A percentile compares a stretch with the other conserved stretches of the same genome.
phyloP scores from a whole-genome alignment of 2,888 invertebrate genomes.

The Stictocephala bisonia region DNA sequence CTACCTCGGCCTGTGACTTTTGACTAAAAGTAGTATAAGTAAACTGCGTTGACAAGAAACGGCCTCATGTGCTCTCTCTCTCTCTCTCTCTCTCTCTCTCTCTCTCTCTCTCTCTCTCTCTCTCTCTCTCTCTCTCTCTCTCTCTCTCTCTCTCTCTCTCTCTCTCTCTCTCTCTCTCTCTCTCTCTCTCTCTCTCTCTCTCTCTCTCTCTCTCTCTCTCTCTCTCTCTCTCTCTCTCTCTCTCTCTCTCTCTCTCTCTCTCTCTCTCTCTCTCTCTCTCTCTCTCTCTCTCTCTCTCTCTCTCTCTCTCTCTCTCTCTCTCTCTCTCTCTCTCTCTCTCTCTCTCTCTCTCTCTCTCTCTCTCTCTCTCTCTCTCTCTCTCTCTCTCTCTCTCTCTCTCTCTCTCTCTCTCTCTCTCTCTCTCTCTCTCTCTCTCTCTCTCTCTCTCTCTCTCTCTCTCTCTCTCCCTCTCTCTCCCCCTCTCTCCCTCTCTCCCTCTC shows the following conservation, averaged over 20 bases:
- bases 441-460: constrained; percentile 53
- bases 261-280: constrained; percentile 54
- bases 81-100: constrained; percentile 21
- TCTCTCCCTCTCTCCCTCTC: constrained; percentile 42
- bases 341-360: neutral
- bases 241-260: constrained; percentile 46
- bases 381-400: neutral
- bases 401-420: neutral
- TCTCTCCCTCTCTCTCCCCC: constrained; percentile 50
- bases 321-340: neutral
- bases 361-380: neutral
- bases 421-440: constrained; percentile 16
- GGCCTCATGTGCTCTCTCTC: too few species aligned
- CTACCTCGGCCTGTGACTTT: too few species aligned
- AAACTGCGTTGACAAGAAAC: too few species aligned
- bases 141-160: neutral
- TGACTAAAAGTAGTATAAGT: too few species aligned
- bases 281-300: constrained; percentile 4
- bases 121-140: neutral
- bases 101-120: neutral
- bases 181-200: neutral
- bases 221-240: neutral
- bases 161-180: neutral
- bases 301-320: neutral
- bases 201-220: constrained; percentile 2